Evolutionary conservation across 2,113 vertebrate genomes (phyloP).

Genomic region (Epinephelus fuscoguttatus): DNA sequence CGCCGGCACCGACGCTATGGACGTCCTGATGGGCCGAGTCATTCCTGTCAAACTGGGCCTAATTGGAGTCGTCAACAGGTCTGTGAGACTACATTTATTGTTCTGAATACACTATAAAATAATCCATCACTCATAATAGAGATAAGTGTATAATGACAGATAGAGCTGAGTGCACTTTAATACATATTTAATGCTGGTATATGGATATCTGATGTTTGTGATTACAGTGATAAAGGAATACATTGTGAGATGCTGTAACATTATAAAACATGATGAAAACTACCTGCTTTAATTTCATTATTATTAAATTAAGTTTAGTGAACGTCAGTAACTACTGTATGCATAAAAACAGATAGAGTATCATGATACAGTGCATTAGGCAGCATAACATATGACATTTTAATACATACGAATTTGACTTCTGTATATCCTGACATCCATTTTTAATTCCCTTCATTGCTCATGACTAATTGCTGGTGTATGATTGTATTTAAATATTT

Average conservation of each 20-base stretch:
- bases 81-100: not conserved
- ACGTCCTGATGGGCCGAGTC: conserved; percentile 96
- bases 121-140: conserved; percentile 4
- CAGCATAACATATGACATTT: not conserved
- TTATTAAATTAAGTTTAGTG: not conserved
- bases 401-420: not conserved
- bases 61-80: conserved; percentile 99
- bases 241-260: not conserved
- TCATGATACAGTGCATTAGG: not conserved
- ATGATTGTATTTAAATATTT: conserved; percentile 9
- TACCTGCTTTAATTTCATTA: not conserved
- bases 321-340: conserved; percentile 7
- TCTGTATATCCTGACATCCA: not conserved
- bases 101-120: not conserved
- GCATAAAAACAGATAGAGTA: not conserved
- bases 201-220: conserved; percentile 15
- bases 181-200: conserved; percentile 53
- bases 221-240: not conserved
- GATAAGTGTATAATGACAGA: not conserved
- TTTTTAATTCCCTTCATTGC: not conserved
- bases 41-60: conserved; percentile 99
- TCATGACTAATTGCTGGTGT: not conserved
- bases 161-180: not conserved
- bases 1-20: conserved; percentile 98
- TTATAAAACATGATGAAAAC: not conserved